phyloP scores from a whole-genome alignment of 2,113 vertebrate species.

The Tupaia chinensis region DNA sequence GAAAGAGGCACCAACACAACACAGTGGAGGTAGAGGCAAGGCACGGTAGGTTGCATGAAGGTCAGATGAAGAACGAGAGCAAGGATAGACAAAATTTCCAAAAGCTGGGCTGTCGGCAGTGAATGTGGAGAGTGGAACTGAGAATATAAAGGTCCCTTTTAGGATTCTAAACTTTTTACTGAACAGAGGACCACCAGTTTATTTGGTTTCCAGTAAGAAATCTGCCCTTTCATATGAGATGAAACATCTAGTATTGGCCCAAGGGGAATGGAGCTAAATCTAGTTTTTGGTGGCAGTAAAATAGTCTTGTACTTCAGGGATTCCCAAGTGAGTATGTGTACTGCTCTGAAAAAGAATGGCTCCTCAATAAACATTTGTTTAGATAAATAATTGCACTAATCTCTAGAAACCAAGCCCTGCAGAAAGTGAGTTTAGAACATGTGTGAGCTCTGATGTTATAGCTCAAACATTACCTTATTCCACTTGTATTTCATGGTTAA shows the following conservation, averaged over 20 bases:
- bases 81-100: background rate
- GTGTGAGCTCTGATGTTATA: background rate
- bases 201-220: background rate
- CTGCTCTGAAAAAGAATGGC: background rate
- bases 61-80: background rate
- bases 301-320: background rate
- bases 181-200: background rate
- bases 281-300: background rate
- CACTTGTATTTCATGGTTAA: background rate
- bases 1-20: background rate
- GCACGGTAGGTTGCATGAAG: background rate
- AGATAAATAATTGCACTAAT: constrained; percentile 18
- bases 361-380: background rate
- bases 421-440: constrained; percentile 11
- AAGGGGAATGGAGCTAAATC: background rate
- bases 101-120: background rate
- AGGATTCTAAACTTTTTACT: background rate
- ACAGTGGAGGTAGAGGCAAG: background rate
- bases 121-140: background rate
- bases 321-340: background rate
- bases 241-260: background rate
- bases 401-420: background rate
- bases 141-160: background rate
- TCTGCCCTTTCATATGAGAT: background rate
- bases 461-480: background rate